Percentiles rank a stretch among this genome's conserved stretches.
These are phyloP conservation scores for Parazoanthus atlanticus DNA, from an alignment of 92 coral and sea anemone species.

Conservation along the genomic window DNA sequence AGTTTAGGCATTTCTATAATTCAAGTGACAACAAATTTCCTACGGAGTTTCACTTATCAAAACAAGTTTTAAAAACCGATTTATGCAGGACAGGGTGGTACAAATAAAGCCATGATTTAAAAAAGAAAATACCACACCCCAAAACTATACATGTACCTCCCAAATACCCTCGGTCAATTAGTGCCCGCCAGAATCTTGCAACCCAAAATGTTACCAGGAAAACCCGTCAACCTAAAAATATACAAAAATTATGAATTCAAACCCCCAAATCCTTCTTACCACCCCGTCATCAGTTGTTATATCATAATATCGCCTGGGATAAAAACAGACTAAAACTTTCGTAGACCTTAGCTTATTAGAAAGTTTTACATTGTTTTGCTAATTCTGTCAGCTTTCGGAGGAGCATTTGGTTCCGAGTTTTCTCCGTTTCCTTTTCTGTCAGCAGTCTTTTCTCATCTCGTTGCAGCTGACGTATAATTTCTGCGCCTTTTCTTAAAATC, in stretches of 20 bases:
- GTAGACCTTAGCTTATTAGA: neutral
- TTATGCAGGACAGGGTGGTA: too few species aligned
- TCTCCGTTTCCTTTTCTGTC: conserved; percentile 57
- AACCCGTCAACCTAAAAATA: too few species aligned
- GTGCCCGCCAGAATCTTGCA: neutral
- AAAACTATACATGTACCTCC: too few species aligned
- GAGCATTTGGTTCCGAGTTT: conserved; percentile 61
- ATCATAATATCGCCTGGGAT: neutral
- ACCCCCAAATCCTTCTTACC: neutral
- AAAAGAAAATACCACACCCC: too few species aligned
- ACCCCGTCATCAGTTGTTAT: neutral
- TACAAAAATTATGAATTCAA: too few species aligned
- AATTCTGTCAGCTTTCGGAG: conserved; percentile 64
- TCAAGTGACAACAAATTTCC: neutral
- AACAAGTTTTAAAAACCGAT: too few species aligned
- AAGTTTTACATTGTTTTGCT: conserved; percentile 40
- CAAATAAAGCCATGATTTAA: too few species aligned
- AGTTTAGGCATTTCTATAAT: too few species aligned
- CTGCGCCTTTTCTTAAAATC: conserved; percentile 71
- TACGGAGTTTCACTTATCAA: neutral
- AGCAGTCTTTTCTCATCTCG: conserved; percentile 65
- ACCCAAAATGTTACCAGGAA: neutral
- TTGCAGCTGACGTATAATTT: conserved; percentile 57
- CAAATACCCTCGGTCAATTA: too few species aligned
- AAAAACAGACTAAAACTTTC: neutral